Base-by-base conservation (phyloP, 1,140 invertebrate species). In the Caenorhabditis briggsae region DNA sequence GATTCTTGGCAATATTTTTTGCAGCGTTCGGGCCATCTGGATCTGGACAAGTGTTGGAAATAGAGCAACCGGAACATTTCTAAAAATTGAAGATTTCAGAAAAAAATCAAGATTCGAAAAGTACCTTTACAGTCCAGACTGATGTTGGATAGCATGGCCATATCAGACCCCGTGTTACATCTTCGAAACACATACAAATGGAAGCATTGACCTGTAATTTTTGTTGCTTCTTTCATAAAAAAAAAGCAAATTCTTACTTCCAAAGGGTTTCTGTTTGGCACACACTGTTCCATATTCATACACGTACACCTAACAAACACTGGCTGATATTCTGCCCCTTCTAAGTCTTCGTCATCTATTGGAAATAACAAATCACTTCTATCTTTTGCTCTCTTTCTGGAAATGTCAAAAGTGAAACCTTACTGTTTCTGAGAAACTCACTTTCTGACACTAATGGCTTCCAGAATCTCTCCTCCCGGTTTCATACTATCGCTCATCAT, bases 221-320 rank as follows among this genome's bases (percentile, higher is more conserved):
- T 18, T 14, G 14, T 64, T 50, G 9, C 11, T 58, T 53, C 6
- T 18, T 25, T 82, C 14, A 25, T 50, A 20, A 23, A 41, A 50
- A 6, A 23, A 65, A 14, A 18, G 14, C 25, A 61, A 33, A 50
- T 43, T 46, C 84, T 55, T 25, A 91, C 90, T 56, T 91, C 86
- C 23, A 92, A 82, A n/a, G 87, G 89, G 87, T 92, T 92, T 59
- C 92, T 85, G 86, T 92, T 92, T n/a, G 91, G 91, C 25, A 92
- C 91, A 87, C 91, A 92, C 64, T 92, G 90, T 48, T 92, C 91
- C 84, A 89, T 86, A 58, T 88, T 65, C 64, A 89, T 89, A 82
- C 91, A 92, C 5, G 91, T 90, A 82, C 91, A 92, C 86, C 89
- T 82, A 9, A 92, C 92, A 87, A 90, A 92, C n/a, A 91, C 88